phyloP scores from a whole-genome alignment of 2,888 invertebrate species.

The Protophormia terraenovae region DNA sequence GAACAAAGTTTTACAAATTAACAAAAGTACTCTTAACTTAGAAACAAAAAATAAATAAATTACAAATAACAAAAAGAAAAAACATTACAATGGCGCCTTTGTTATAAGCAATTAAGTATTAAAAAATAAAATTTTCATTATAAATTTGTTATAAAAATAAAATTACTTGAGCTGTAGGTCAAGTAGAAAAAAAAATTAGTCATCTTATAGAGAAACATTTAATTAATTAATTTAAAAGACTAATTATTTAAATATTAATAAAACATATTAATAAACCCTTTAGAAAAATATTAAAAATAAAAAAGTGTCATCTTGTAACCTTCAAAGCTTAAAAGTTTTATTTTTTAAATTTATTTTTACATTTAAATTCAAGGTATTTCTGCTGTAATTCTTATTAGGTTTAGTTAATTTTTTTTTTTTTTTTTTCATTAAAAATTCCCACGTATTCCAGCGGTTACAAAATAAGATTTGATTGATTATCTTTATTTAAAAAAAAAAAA shows the following conservation, averaged over 20 bases:
- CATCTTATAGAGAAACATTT: background rate
- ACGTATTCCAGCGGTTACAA: background rate
- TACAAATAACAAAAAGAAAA: background rate
- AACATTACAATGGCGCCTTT: slow-evolving; percentile 33
- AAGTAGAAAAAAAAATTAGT: background rate
- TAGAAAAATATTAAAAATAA: background rate
- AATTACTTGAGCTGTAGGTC: background rate
- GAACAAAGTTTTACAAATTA: slow-evolving; percentile 20
- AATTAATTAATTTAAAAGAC: background rate
- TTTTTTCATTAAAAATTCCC: background rate
- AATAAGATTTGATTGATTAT: background rate
- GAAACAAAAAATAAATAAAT: background rate
- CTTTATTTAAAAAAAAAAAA: background rate
- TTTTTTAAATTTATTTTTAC: background rate
- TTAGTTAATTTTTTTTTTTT: background rate
- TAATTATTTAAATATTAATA: too few species aligned
- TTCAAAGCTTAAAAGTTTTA: background rate
- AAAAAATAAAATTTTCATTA: background rate
- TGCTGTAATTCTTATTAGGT: background rate
- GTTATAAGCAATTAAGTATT: background rate
- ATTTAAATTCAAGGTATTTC: background rate
- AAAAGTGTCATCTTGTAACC: background rate
- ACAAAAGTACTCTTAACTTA: background rate
- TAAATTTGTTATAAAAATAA: background rate
- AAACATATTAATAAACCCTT: background rate